These are phyloP conservation scores for Spodoptera picta DNA, from an alignment of 2,888 invertebrate genomes.

Conservation along the genomic window DNA sequence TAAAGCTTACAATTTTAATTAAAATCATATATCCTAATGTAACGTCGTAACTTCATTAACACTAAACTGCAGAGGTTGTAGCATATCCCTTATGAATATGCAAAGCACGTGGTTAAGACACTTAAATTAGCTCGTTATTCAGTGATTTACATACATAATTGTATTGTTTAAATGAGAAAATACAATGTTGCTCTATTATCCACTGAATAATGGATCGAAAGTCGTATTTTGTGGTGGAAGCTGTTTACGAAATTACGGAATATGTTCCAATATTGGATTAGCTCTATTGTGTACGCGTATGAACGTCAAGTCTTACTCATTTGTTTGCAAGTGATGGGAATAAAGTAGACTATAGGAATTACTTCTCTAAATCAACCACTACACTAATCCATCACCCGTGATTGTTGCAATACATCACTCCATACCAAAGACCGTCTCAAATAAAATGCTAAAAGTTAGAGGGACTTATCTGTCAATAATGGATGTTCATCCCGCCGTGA, in stretches of 20 bases:
- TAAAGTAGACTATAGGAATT: slow-evolving; percentile 15
- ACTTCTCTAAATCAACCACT: slow-evolving; percentile 13
- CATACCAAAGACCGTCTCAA: slow-evolving; percentile 13
- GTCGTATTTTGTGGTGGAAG: slow-evolving; percentile 17
- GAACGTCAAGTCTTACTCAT: neutral
- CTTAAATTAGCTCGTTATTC: slow-evolving; percentile 73
- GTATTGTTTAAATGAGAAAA: slow-evolving; percentile 63
- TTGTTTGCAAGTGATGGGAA: slow-evolving; percentile 4
- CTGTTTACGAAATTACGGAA: slow-evolving; percentile 12
- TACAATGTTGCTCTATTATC: slow-evolving; percentile 46
- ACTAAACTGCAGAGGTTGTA: slow-evolving; percentile 55
- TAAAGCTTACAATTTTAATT: slow-evolving; percentile 17
- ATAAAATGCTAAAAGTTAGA: slow-evolving; percentile 34
- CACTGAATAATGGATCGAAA: slow-evolving; percentile 34
- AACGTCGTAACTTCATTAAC: slow-evolving; percentile 51
- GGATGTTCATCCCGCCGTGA: slow-evolving; percentile 44
- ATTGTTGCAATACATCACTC: slow-evolving; percentile 30
- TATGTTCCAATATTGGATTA: slow-evolving; percentile 13
- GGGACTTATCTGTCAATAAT: slow-evolving; percentile 54
- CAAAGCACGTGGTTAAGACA: slow-evolving; percentile 71
- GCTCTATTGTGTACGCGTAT: neutral
- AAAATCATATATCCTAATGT: slow-evolving; percentile 41
- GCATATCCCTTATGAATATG: slow-evolving; percentile 69
- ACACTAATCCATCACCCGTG: slow-evolving; percentile 17
- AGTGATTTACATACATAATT: slow-evolving; percentile 73